Evolutionary conservation across 2,797 vertebrate genomes (phyloP).

Genomic region (Pteropus rufus): DNA sequence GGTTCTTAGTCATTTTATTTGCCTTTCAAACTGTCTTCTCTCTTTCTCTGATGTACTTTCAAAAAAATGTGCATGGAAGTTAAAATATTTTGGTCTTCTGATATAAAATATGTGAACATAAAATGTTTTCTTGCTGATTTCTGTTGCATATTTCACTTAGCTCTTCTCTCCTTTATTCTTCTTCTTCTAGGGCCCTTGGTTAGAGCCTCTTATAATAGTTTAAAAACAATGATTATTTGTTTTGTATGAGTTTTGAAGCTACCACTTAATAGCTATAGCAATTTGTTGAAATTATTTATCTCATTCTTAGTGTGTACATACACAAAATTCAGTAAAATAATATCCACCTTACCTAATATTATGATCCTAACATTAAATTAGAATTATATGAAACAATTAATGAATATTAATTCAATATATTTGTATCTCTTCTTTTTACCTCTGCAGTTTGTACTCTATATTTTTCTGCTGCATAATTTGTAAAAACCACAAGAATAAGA

Average conservation of each 20-base stretch:
- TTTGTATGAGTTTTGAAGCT: not conserved
- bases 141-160: not conserved
- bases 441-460: not conserved
- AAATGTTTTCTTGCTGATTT: not conserved
- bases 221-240: not conserved
- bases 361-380: not conserved
- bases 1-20: slow-evolving; percentile 26
- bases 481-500: not conserved
- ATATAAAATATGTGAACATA: not conserved
- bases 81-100: not conserved
- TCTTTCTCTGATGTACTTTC: not conserved
- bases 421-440: not conserved
- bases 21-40: not conserved
- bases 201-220: not conserved
- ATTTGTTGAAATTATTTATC: not conserved
- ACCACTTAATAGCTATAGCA: not conserved
- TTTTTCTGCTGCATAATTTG: not conserved
- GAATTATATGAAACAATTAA: too few relatives aligned
- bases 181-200: not conserved
- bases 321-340: not conserved
- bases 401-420: not conserved
- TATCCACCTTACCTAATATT: not conserved
- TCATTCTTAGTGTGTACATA: not conserved
- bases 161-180: not conserved
- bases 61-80: not conserved